Evolutionary conservation across 53 echinoderm and acorn worm genomes (phyloP).

Genomic region (Astropecten irregularis): DNA sequence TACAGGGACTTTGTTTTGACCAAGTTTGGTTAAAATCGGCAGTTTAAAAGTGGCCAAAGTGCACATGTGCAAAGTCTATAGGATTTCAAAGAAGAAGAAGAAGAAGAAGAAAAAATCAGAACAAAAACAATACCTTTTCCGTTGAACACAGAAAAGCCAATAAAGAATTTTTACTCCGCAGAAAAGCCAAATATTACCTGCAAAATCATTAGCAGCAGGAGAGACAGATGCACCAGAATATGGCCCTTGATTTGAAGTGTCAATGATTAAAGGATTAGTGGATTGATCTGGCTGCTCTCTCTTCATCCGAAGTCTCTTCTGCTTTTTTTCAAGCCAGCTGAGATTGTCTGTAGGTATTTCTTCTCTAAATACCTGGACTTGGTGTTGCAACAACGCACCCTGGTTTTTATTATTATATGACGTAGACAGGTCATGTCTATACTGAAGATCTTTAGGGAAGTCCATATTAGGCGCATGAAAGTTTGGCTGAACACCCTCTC

Average conservation of each 20-base stretch:
- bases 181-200: constrained; percentile 20
- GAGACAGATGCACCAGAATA: constrained; percentile 5
- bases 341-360: constrained; percentile 47
- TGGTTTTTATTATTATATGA: too few species aligned
- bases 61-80: too few species aligned
- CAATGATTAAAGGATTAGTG: constrained; percentile 35
- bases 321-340: constrained; percentile 80
- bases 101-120: too few species aligned
- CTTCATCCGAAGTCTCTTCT: constrained; percentile 67
- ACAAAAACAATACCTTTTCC: too few species aligned
- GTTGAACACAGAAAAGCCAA: too few species aligned
- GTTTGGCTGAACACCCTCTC: constrained; percentile 52
- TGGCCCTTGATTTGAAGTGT: constrained; percentile 32
- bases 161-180: too few species aligned
- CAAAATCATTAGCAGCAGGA: constrained; percentile 17
- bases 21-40: too few species aligned
- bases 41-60: too few species aligned
- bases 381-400: not conserved
- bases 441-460: constrained; percentile 5
- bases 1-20: too few species aligned
- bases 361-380: not conserved
- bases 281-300: constrained; percentile 22
- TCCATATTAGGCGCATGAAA: constrained; percentile 25
- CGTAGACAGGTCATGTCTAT: constrained; percentile 5
- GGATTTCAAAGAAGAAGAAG: too few species aligned